These are phyloP conservation scores for Phalloptychus januarius DNA, from an alignment of 2,797 vertebrate genomes.

Conservation along the genomic window DNA sequence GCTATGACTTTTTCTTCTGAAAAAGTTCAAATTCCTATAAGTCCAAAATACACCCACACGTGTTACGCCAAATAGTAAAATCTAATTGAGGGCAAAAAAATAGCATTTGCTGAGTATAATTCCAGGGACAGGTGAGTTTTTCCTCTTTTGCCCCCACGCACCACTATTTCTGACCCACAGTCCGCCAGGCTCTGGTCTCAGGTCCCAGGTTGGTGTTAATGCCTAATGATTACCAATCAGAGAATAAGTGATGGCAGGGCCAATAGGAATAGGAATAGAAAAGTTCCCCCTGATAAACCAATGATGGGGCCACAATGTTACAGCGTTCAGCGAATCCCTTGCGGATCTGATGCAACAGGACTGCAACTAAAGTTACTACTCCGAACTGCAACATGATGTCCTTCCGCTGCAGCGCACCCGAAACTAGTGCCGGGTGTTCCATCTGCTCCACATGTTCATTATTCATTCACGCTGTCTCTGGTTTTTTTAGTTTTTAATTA, in stretches of 20 bases:
- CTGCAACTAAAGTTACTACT: conserved; percentile 84
- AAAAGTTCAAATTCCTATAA: not conserved
- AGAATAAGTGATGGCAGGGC: conserved; percentile 55
- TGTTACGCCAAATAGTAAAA: not conserved
- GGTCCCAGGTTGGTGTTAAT: conserved; percentile 42
- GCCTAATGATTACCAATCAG: conserved; percentile 66
- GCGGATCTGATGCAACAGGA: conserved; percentile 87
- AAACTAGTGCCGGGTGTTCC: conserved; percentile 73
- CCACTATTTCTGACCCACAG: not conserved
- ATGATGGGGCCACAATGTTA: conserved; percentile 74
- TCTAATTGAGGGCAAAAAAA: not conserved
- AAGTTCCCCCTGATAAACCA: conserved; percentile 65
- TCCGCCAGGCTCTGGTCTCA: not conserved
- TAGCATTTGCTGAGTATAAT: not conserved
- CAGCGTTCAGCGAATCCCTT: conserved; percentile 78
- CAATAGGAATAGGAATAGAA: conserved; percentile 74
- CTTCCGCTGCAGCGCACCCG: conserved; percentile 73
- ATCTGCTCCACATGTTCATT: not conserved
- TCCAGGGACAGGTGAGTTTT: conserved; percentile 1
- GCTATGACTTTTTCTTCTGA: not conserved
- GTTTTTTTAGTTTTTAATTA: not conserved
- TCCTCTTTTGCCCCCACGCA: not conserved
- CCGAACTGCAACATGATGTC: conserved; percentile 75
- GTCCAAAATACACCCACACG: not conserved
- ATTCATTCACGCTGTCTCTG: not conserved